phyloP scores from a whole-genome alignment of 1,140 invertebrate genomes.

The Eubasilissa regina region DNA sequence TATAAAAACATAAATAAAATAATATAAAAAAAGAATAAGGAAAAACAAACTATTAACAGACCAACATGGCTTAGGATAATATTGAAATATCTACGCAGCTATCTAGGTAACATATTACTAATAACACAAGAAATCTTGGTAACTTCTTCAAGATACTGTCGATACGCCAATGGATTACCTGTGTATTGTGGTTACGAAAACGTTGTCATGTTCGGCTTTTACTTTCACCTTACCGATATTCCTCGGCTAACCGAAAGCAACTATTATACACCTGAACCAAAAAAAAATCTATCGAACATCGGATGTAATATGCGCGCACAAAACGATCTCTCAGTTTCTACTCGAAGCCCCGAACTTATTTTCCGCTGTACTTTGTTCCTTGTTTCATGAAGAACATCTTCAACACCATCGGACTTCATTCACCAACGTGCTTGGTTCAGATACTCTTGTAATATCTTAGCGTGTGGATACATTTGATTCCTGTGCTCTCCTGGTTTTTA shows the following conservation, averaged over 20 bases:
- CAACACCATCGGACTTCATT: conserved; percentile 7
- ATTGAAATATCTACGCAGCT: too few relatives aligned
- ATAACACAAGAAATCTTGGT: too few relatives aligned
- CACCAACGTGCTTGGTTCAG: conserved; percentile 22
- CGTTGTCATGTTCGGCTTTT: conserved; percentile 56
- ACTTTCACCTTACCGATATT: conserved; percentile 56
- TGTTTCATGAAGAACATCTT: conserved; percentile 29
- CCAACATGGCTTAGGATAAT: too few relatives aligned
- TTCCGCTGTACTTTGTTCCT: background rate
- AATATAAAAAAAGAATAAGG: too few relatives aligned
- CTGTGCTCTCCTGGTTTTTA: conserved; percentile 12
- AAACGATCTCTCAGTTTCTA: background rate
- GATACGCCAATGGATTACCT: conserved; percentile 19
- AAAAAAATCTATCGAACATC: background rate
- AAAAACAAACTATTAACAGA: too few relatives aligned
- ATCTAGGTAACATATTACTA: too few relatives aligned
- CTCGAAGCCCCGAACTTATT: background rate
- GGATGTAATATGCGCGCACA: background rate
- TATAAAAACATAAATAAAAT: too few relatives aligned
- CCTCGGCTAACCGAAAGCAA: background rate
- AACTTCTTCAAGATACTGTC: too few relatives aligned
- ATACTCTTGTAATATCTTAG: conserved; percentile 36
- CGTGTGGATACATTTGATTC: conserved; percentile 20
- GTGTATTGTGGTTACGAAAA: conserved; percentile 34
- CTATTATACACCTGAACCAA: conserved; percentile 21